These are phyloP conservation scores for Adelges cooleyi DNA, from an alignment of 1,140 invertebrate species.

Conservation along the genomic window DNA sequence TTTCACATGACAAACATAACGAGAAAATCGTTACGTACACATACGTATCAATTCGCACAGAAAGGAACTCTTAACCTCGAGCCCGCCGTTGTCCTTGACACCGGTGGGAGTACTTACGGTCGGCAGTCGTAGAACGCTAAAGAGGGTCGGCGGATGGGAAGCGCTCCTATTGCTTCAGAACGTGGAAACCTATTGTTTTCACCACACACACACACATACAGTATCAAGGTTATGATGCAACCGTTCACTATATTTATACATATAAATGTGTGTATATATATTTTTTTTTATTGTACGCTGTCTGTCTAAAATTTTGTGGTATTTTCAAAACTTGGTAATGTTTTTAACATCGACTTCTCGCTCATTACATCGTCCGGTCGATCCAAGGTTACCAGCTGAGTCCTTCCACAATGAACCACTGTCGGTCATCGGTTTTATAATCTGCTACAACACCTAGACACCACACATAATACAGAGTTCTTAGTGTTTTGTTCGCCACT, in stretches of 20 bases:
- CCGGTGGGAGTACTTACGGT: background rate
- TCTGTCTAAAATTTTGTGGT: conserved; percentile 25
- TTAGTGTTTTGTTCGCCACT: background rate
- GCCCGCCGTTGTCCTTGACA: conserved; percentile 6
- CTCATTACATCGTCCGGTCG: conserved; percentile 26
- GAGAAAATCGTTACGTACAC: background rate
- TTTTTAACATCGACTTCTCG: conserved; percentile 24
- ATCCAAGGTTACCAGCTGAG: conserved; percentile 17
- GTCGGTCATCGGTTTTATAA: conserved; percentile 23
- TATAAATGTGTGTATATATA: conserved; percentile 2
- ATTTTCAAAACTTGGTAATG: conserved; percentile 21
- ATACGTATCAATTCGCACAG: conserved; percentile 5
- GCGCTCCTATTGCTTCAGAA: conserved; percentile 14
- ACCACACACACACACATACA: background rate
- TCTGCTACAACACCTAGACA: background rate
- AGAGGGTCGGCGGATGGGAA: conserved; percentile 25
- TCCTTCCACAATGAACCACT: conserved; percentile 23
- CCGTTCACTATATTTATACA: conserved; percentile 1
- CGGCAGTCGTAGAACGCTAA: background rate
- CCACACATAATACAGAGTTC: conserved; percentile 7
- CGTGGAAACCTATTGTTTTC: conserved; percentile 29
- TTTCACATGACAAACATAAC: too few relatives aligned
- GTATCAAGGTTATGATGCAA: conserved; percentile 26
- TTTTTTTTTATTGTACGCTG: background rate
- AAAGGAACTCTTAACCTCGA: background rate